phyloP scores from a whole-genome alignment of 2,888 invertebrate genomes.

The Leptogaster cylindrica region DNA sequence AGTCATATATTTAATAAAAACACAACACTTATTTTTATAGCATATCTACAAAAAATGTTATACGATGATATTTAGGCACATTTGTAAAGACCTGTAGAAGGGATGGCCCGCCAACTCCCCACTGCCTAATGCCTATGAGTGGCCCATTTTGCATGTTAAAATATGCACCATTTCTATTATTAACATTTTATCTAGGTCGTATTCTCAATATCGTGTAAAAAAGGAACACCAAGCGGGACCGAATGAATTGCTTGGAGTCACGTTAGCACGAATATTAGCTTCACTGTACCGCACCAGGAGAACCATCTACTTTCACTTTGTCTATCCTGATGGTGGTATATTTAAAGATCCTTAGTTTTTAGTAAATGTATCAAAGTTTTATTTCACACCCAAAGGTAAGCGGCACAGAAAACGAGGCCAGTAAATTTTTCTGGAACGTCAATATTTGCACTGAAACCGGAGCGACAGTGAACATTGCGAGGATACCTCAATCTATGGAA shows the following conservation, averaged over 20 bases:
- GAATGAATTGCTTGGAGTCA: too few species aligned
- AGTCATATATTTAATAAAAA: background rate
- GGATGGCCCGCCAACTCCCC: background rate
- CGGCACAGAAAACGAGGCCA: background rate
- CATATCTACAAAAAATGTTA: background rate
- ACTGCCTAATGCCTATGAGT: background rate
- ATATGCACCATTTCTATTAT: background rate
- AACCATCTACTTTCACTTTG: background rate
- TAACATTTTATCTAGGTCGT: background rate
- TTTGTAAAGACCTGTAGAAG: background rate
- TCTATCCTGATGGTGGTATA: background rate
- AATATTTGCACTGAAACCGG: slow-evolving; percentile 46
- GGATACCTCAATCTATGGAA: slow-evolving; percentile 25
- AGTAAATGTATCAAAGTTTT: background rate
- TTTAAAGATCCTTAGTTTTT: background rate
- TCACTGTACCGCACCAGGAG: background rate
- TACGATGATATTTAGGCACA: background rate
- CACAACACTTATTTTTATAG: background rate
- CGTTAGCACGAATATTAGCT: background rate
- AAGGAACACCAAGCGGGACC: too few species aligned
- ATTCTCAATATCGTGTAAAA: too few species aligned
- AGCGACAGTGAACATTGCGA: slow-evolving; percentile 10
- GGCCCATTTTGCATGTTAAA: background rate
- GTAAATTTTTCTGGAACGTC: slow-evolving; percentile 41
- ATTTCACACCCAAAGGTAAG: background rate